These are phyloP conservation scores for Halictus ligatus DNA, from an alignment of 2,888 invertebrate species.

Conservation along the genomic window DNA sequence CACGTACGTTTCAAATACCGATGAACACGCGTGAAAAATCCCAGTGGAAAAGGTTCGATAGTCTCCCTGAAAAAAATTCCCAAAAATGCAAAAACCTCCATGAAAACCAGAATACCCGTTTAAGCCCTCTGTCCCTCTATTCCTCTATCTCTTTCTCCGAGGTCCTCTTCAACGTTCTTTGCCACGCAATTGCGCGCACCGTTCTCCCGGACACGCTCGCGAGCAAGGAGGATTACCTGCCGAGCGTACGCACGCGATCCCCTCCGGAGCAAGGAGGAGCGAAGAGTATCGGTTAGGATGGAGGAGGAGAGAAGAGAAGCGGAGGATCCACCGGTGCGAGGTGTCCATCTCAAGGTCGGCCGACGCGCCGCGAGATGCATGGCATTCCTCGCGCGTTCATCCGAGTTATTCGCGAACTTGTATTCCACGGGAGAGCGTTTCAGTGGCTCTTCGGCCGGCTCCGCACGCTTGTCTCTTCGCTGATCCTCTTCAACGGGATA, in stretches of 20 bases:
- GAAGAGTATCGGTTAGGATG: background rate
- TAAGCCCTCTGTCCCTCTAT: background rate
- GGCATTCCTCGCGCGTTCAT: conserved; percentile 52
- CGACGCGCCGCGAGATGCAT: conserved; percentile 40
- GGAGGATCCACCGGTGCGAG: conserved; percentile 52
- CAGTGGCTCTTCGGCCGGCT: conserved; percentile 27
- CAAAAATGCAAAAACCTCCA: background rate
- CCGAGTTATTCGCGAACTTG: conserved; percentile 45
- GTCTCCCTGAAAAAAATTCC: no score
- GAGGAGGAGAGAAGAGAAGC: background rate
- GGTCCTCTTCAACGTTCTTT: conserved; percentile 49
- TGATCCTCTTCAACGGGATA: conserved; percentile 4
- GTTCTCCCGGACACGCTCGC: conserved; percentile 32
- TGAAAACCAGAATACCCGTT: conserved; percentile 51
- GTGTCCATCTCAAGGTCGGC: conserved; percentile 65
- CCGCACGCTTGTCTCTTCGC: background rate
- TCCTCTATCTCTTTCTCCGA: background rate
- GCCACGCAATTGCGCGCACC: conserved; percentile 57
- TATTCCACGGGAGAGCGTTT: conserved; percentile 33
- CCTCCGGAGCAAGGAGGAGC: background rate
- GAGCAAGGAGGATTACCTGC: background rate
- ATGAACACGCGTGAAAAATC: no score
- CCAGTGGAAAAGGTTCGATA: no score
- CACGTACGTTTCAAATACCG: no score
- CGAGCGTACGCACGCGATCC: background rate